These are phyloP conservation scores for Oxyteleia sp. DNA, from an alignment of 2,888 invertebrate genomes.

Conservation along the genomic window DNA sequence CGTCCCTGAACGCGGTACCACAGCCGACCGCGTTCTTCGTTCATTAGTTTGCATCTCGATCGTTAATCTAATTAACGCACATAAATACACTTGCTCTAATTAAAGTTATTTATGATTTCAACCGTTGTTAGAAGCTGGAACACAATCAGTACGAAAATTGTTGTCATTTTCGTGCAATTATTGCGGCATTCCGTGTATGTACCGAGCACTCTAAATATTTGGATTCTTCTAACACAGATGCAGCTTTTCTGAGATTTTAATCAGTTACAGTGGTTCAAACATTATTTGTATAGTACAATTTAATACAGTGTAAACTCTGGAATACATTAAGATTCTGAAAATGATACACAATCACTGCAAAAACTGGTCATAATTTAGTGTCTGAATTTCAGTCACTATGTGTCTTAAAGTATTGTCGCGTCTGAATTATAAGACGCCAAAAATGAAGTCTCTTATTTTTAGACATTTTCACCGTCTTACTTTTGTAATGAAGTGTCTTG, in stretches of 20 bases:
- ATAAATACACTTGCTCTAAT: conserved; percentile 67
- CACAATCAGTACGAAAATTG: conserved; percentile 21
- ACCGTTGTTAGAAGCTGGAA: conserved; percentile 43
- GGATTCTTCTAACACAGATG: background rate
- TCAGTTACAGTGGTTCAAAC: no score
- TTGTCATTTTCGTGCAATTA: conserved; percentile 1
- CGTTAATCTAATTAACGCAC: conserved; percentile 73
- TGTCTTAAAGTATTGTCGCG: no score
- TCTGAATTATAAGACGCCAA: no score
- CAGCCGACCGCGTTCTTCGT: conserved; percentile 22
- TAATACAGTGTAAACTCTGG: no score
- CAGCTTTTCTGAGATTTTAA: background rate
- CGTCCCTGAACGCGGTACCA: conserved; percentile 32
- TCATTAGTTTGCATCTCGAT: conserved; percentile 67
- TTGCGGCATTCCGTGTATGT: conserved; percentile 1
- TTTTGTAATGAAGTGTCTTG: no score
- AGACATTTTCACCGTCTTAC: no score
- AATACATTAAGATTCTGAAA: no score
- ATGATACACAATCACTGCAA: no score
- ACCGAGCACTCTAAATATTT: background rate
- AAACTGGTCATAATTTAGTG: no score
- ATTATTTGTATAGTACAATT: no score
- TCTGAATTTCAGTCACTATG: no score
- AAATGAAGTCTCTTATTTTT: no score
- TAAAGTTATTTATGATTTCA: conserved; percentile 59